Conservation (phyloP, 2,888 invertebrate species). For the Platycheirus albimanus region DNA sequence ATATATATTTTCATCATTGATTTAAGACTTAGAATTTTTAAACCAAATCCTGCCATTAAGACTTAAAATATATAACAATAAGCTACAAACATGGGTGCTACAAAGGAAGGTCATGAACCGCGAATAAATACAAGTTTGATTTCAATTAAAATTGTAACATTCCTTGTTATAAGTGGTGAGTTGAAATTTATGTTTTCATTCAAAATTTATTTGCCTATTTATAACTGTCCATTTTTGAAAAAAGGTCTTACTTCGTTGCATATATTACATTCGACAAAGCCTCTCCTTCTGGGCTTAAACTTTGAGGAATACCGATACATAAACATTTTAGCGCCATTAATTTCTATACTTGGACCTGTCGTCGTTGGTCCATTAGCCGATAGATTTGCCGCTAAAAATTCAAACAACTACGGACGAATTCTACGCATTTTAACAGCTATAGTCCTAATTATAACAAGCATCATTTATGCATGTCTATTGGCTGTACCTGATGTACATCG, state of each 20-base stretch:
- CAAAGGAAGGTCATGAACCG: conserved; percentile 79
- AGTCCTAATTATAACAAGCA: conserved; percentile 87
- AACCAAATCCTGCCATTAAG: conserved; percentile 67
- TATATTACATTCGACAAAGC: conserved; percentile 89
- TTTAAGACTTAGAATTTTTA: conserved; percentile 44
- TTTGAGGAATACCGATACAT: conserved; percentile 89
- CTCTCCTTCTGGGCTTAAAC: conserved; percentile 85
- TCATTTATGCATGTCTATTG: conserved; percentile 87
- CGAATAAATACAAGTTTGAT: conserved; percentile 88
- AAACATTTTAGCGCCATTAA: conserved; percentile 90
- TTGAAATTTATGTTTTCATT: conserved; percentile 20
- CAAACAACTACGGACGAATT: conserved; percentile 85
- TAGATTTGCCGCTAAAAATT: conserved; percentile 81
- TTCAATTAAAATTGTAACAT: conserved; percentile 90
- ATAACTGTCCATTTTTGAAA: no score
- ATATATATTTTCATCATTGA: conserved; percentile 25
- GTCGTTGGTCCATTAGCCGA: conserved; percentile 91
- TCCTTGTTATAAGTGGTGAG: conserved; percentile 91
- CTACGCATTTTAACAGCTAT: conserved; percentile 88
- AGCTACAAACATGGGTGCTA: conserved; percentile 78
- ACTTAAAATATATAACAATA: conserved; percentile 41
- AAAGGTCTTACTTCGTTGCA: conserved; percentile 92
- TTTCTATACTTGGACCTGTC: conserved; percentile 90
- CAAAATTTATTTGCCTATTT: no score
- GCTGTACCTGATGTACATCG: conserved; percentile 87